Evolutionary conservation across 2,888 invertebrate genomes (phyloP), one percentile per base, ranked within the genome.

Genomic region (Tiphia femorata): DNA sequence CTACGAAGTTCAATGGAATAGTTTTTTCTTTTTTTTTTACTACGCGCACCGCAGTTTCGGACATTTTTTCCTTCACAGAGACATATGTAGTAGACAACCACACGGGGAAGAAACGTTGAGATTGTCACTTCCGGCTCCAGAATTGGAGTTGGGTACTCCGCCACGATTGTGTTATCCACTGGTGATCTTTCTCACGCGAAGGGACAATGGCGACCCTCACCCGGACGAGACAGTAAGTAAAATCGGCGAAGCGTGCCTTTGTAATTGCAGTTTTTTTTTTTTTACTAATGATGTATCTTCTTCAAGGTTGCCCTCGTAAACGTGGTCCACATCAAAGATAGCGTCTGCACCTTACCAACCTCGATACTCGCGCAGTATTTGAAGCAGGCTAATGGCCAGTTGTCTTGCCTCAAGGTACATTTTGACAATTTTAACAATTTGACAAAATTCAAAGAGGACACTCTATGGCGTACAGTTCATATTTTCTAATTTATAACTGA

Each of bases 341-440:
- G 90, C 35, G 89, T 92, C 60, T 94, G 94, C 82, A 89, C 91
- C 29, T 85, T 93, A 70, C 91, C 92, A 44, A 94, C 94, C 70
- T 92, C 92, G 73, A 89, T 94, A 75, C 87, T 95, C 69, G 92
- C 93, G 41, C 94, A 95, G 84, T 94, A 93, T 84, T 85, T 95
- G 60, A 94, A 95, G 81, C 93, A 94, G 84, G 92, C 92, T 42
- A 92, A 91, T 74, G 93, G 93, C 35, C 92, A 92, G 77, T 85
- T 94, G 54, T 92, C 93, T 57, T 92, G 92, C 81, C 87, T 95
- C 67, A 93, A 94, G 90, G 94, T 94, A 84, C 84, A 79, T 70
- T 29, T n/a, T n/a, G n/a, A n/a, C n/a, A n/a, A n/a, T n/a, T n/a
- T n/a, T n/a, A n/a, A n/a, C n/a, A n/a, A n/a, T n/a, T n/a, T n/a